Base-by-base conservation (phyloP, 2,113 vertebrate species). In the Mugil cephalus region DNA sequence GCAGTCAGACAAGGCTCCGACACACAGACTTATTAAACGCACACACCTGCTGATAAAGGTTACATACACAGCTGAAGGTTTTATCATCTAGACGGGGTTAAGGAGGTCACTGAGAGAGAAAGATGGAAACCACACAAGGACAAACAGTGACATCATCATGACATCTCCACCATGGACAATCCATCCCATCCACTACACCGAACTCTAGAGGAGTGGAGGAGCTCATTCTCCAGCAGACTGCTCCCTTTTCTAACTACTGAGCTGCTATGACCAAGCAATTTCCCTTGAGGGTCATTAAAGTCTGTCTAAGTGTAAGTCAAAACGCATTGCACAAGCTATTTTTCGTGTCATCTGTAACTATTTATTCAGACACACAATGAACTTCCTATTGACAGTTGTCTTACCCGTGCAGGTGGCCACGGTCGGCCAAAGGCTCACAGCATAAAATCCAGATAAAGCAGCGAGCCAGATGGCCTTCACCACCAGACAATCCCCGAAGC, bases 321-420 rank as follows among this genome's bases (percentile, higher is more conserved):
- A 45, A 52, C 3, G 62, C 14, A 38, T 13, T 19, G 2, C 3
- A 35, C 36, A 24, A 30, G 11, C 11, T 64, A 21, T 67, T 72
- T 12, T 40, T 60, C 45, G 15, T 4, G 8, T 3, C 14, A 40
- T 38, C 66, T 30, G 17, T 36, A 7, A 35, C 9, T 9, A 39
- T 40, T 48, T 30, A 68, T 46, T 34, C 6, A 46, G 24, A 46
- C 36, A 73, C 21, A 55, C 34, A 35, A 39, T 7, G 13, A 55
- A 36, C 9, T 42, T 50, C 39, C 53, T 19, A n/a, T 45, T 1
- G 35, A 43, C 42, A 47, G 35, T 39, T 36, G 36, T 67, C 84
- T 87, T 81, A 89, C 89, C 86, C 40, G 9, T 77, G 52, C 69
- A 83, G 68, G 48, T 54, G 63, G 58, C 60, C 58, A 72, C 68